phyloP scores from a whole-genome alignment of 2,113 vertebrate species.

The Globicephala melas region DNA sequence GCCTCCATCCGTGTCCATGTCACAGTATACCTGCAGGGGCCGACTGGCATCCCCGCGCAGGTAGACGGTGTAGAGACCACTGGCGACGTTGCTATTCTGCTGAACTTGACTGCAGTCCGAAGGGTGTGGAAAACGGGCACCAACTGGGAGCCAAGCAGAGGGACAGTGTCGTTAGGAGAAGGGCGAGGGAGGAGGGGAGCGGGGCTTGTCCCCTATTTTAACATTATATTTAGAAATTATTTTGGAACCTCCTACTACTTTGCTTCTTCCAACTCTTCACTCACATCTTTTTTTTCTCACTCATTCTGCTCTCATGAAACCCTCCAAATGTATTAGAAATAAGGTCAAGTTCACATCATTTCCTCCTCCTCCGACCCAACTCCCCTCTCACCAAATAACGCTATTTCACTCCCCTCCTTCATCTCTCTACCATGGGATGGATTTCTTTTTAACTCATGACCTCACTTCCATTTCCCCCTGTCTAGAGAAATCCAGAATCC shows the following conservation, averaged over 20 bases:
- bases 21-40: slow-evolving; percentile 87
- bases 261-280: neutral
- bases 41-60: slow-evolving; percentile 80
- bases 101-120: slow-evolving; percentile 88
- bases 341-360: neutral
- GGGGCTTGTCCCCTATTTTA: neutral
- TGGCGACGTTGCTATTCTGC: slow-evolving; percentile 83
- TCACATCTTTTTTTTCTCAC: neutral
- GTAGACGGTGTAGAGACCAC: slow-evolving; percentile 86
- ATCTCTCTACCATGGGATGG: neutral
- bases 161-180: neutral
- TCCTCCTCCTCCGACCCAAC: neutral
- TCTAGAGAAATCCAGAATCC: neutral
- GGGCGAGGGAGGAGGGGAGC: neutral
- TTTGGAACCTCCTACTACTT: neutral
- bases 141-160: slow-evolving; percentile 73
- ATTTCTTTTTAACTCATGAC: neutral
- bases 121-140: slow-evolving; percentile 82
- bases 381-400: neutral
- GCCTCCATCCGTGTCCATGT: slow-evolving; percentile 90
- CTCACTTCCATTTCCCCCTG: neutral
- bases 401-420: neutral
- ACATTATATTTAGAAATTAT: neutral
- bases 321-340: neutral
- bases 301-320: neutral